phyloP scores from a whole-genome alignment of 2,888 invertebrate genomes.

The Micropterix aruncella region DNA sequence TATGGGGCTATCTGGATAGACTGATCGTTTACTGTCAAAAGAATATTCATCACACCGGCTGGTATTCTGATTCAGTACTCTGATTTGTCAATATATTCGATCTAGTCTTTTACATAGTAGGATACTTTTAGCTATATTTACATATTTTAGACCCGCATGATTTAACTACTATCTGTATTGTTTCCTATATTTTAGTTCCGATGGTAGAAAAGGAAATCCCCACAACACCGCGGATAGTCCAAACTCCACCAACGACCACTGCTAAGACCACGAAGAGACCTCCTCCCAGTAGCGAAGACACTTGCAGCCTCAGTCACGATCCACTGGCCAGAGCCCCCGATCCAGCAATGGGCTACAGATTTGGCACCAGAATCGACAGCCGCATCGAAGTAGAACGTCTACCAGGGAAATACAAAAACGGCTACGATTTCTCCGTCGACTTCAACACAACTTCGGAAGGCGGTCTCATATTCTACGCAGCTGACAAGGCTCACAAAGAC shows the following conservation, averaged over 20 bases:
- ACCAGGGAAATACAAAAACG: constrained; percentile 45
- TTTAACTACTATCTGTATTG: too few species aligned
- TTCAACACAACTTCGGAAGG: constrained; percentile 65
- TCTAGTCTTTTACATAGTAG: too few species aligned
- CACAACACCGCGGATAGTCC: too few species aligned
- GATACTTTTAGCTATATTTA: too few species aligned
- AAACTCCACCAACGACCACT: constrained; percentile 15
- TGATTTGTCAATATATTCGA: too few species aligned
- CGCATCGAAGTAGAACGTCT: constrained; percentile 56
- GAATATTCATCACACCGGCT: too few species aligned
- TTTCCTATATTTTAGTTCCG: too few species aligned
- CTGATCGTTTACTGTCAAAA: too few species aligned
- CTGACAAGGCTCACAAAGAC: constrained; percentile 46
- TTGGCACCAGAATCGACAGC: constrained; percentile 52
- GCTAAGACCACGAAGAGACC: constrained; percentile 15
- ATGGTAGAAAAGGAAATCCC: too few species aligned
- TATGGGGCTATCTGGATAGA: too few species aligned
- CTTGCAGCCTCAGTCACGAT: constrained; percentile 36
- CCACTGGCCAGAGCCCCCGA: constrained; percentile 34
- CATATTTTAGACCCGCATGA: too few species aligned
- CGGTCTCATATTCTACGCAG: constrained; percentile 75
- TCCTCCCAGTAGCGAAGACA: constrained; percentile 27
- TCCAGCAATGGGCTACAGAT: constrained; percentile 41
- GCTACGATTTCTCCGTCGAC: constrained; percentile 61
- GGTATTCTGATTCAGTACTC: too few species aligned